Conservation (phyloP, 2,888 invertebrate species). For the Apotomis betuletana region DNA sequence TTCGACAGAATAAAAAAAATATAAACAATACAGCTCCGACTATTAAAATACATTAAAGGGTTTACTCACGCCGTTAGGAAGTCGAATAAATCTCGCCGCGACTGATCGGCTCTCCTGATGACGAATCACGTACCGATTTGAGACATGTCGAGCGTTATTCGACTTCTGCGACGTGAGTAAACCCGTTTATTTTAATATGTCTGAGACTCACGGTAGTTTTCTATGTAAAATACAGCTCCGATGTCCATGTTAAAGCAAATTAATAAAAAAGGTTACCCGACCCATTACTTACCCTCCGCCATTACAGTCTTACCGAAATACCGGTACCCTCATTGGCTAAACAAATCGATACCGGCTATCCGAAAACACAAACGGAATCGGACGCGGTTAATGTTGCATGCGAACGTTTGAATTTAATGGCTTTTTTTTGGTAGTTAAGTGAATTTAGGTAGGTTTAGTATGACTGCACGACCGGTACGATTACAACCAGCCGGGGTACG, state of each 20-base stretch:
- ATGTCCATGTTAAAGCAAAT: neutral
- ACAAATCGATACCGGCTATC: slow-evolving; percentile 22
- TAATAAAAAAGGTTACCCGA: slow-evolving; percentile 22
- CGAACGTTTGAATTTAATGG: slow-evolving; percentile 63
- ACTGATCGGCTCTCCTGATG: too few relatives aligned
- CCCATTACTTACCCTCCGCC: slow-evolving; percentile 17
- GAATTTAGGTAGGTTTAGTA: slow-evolving; percentile 36
- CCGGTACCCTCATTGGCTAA: slow-evolving; percentile 25
- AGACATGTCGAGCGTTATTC: too few relatives aligned
- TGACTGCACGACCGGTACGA: slow-evolving; percentile 13
- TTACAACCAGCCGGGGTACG: slow-evolving; percentile 23
- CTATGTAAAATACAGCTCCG: too few relatives aligned
- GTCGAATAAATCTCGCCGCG: too few relatives aligned
- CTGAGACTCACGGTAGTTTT: too few relatives aligned
- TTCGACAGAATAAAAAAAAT: too few relatives aligned
- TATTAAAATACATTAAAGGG: too few relatives aligned
- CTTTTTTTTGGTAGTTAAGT: slow-evolving; percentile 43
- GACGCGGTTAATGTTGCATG: slow-evolving; percentile 58
- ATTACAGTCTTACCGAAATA: slow-evolving; percentile 19
- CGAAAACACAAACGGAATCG: slow-evolving; percentile 38
- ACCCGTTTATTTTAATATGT: too few relatives aligned
- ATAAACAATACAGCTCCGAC: too few relatives aligned
- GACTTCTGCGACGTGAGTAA: too few relatives aligned
- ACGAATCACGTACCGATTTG: too few relatives aligned
- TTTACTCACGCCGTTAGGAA: too few relatives aligned